phyloP scores from a whole-genome alignment of 2,797 vertebrate genomes.

The Leptoclinus maculatus region DNA sequence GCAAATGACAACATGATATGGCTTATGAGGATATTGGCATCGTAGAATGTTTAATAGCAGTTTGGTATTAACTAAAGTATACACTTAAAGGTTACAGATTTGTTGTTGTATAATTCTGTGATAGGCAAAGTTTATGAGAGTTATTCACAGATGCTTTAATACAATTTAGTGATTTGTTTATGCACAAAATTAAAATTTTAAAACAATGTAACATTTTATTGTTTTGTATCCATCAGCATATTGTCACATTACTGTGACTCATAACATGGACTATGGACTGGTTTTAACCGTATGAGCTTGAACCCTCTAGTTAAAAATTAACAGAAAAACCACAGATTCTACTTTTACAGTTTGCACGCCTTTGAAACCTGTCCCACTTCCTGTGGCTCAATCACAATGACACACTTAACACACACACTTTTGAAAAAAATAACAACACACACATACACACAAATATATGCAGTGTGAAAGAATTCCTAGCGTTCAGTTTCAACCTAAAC shows the following conservation, averaged over 20 bases:
- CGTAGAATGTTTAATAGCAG: background rate
- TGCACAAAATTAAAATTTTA: background rate
- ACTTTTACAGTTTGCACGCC: background rate
- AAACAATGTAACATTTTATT: background rate
- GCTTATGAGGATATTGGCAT: background rate
- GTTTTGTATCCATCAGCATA: background rate
- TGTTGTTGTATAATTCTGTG: background rate
- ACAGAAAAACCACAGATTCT: background rate
- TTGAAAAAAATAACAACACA: background rate
- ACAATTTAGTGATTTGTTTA: background rate
- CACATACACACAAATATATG: background rate
- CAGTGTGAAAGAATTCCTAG: background rate
- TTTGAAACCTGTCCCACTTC: background rate
- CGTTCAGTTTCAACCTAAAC: background rate
- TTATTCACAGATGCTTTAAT: background rate
- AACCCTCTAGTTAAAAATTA: background rate
- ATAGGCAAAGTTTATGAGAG: background rate
- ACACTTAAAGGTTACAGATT: background rate
- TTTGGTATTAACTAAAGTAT: constrained; percentile 2
- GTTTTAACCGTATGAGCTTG: background rate
- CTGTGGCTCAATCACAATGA: background rate
- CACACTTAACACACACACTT: background rate
- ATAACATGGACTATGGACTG: constrained; percentile 3
- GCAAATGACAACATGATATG: background rate
- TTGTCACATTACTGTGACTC: background rate